A percentile compares a stretch with the other conserved stretches of the same genome.
Evolutionary conservation across 2,797 vertebrate genomes (phyloP).

Genomic region (Siniperca obscura): DNA sequence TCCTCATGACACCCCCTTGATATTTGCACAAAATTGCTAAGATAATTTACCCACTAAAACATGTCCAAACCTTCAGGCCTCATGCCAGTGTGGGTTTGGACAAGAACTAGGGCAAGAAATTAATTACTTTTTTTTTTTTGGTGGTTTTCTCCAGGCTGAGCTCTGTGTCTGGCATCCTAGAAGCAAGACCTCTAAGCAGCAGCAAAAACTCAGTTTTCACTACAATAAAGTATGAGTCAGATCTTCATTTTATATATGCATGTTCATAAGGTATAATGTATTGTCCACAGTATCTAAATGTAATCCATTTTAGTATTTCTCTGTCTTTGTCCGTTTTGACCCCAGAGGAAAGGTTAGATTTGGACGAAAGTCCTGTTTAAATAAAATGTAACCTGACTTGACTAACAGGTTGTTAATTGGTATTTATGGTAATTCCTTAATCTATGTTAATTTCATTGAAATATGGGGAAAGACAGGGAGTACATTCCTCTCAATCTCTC

Average conservation of each 20-base stretch:
- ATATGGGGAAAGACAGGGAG: conserved; percentile 30
- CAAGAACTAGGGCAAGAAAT: conserved; percentile 54
- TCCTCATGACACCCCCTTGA: conserved; percentile 62
- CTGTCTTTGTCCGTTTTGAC: background rate
- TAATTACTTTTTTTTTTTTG: conserved; percentile 51
- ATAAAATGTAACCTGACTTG: conserved; percentile 34
- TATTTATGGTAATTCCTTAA: conserved; percentile 58
- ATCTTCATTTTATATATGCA: background rate
- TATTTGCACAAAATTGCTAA: conserved; percentile 59
- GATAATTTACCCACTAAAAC: conserved; percentile 62
- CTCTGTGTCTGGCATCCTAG: conserved; percentile 1
- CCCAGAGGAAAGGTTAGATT: background rate
- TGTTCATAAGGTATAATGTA: background rate
- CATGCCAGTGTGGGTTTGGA: conserved; percentile 25
- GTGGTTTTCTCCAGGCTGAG: conserved; percentile 20
- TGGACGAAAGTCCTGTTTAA: conserved; percentile 21
- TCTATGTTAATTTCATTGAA: conserved; percentile 49
- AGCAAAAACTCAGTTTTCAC: background rate
- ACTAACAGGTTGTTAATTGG: conserved; percentile 54
- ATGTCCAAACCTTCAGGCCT: conserved; percentile 47
- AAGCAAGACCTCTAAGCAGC: background rate
- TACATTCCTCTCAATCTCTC: conserved; percentile 47
- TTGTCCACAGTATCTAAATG: background rate
- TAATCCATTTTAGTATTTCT: background rate
- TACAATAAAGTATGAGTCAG: background rate